Base-by-base conservation (phyloP, 2,888 invertebrate species). In the Sarcophaga caerulescens region DNA sequence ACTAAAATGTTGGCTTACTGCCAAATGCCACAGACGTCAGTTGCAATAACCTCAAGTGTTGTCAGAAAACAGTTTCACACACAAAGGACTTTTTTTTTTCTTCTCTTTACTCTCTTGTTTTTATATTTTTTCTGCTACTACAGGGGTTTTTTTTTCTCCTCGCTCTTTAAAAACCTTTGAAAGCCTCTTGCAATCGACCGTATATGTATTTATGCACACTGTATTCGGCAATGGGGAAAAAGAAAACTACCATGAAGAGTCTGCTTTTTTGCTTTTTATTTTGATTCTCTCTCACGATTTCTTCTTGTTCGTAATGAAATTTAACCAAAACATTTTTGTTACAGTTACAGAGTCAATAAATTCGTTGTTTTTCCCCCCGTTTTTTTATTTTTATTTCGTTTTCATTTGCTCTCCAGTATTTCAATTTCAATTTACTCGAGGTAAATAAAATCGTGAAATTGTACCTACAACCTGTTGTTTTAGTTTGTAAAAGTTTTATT, bases 21-120 rank as follows among this genome's bases (percentile, higher is more conserved):
- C 84, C 86, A 83, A 86, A 84, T 84, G 86, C 86, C 86, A 86
- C 86, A 84, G 78, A 84, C 74, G 81, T 86, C 84, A 84, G 81
- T 81, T 86, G 86, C 83, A 59, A 62, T 77, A 84, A 84, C 78
- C 84, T 81, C 86, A 81, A 84, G 74, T 77, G 86, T 78, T 86
- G 86, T 81, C 78, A 78, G 81, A 75, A 86, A 81, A 81, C 45
- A 75, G 70, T 84, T 81, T 65, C 57, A 63, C 71, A 77, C 70
- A 81, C 68, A 85, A 75, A 76, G 75, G 25, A 25, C n/a, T 25
- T 66, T 5, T 25, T 14, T 62, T 57, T 70, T 62, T 25, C 19
- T 19, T 71, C 35, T 35, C n/a, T n/a, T 25, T 17, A 10, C 35
- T 35, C 35, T 35, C 35, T 52, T 52, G 52, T 52, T 14, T 52